Percentiles rank a stretch among this genome's conserved stretches.
Conservation (phyloP, 2,797 vertebrate genomes). For the Ceryle rudis region DNA sequence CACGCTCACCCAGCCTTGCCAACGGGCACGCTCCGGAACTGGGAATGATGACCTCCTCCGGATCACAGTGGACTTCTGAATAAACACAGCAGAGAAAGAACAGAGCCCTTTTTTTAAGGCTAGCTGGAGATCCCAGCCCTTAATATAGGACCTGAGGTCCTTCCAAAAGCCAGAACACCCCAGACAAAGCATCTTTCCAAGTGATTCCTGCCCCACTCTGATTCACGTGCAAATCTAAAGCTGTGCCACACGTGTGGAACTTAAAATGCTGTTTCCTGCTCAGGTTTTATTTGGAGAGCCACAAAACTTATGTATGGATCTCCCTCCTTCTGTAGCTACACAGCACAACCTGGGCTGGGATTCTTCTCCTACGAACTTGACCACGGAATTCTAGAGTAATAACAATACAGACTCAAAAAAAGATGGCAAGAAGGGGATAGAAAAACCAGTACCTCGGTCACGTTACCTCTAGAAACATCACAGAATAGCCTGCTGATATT, state of each 20-base stretch:
- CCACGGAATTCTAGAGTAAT: not conserved
- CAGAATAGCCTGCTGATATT: not conserved
- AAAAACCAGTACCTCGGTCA: not conserved
- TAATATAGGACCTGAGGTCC: accelerated
- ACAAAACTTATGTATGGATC: not conserved
- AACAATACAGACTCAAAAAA: not conserved
- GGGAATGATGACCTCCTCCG: accelerated
- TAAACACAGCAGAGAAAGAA: accelerated
- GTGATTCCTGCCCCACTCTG: accelerated
- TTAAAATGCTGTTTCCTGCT: not conserved
- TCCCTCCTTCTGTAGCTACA: not conserved
- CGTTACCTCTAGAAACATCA: not conserved
- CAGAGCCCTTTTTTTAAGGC: accelerated
- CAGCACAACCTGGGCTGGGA: not conserved
- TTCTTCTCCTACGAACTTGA: not conserved
- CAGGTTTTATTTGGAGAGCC: not conserved
- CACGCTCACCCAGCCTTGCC: not conserved
- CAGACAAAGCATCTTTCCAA: accelerated
- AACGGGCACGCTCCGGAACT: accelerated
- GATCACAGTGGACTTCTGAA: not conserved
- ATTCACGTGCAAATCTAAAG: not conserved
- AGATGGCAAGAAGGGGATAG: not conserved
- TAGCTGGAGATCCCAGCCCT: not conserved
- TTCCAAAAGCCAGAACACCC: not conserved
- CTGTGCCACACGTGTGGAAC: accelerated